Evolutionary conservation across 2,888 invertebrate genomes (phyloP), one percentile per base, ranked within the genome.

Genomic region (Aproaerema taeniolella): DNA sequence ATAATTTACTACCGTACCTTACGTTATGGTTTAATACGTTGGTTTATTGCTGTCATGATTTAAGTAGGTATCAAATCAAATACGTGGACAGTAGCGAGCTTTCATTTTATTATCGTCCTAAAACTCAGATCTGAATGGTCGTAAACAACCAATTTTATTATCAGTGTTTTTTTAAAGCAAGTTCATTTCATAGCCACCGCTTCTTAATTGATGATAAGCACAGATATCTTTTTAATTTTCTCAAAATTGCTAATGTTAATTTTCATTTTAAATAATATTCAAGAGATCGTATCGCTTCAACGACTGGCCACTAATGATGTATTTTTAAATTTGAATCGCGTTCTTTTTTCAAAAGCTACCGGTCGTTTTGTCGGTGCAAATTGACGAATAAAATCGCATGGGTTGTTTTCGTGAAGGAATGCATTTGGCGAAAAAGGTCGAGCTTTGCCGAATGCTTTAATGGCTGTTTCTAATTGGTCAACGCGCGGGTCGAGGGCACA

Each of bases 391-490:
- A 63, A 75, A 74, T 67, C 67, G 67, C 64, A 67, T 64, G 64
- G 63, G 62, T 69, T 56, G 71, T 69, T 74, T 76, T 72, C 77
- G 82, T 78, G 78, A 74, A 72, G 58, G 79, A 81, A 81, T 82
- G 82, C 78, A 65, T 58, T 58, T 65, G 61, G 60, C 67, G 66
- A 69, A 74, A 72, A 65, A 63, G 59, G 53, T 61, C 59, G 52
- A 58, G 49, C 61, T 61, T 42, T 76, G 61, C 58, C 69, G 61
- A 74, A 68, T 51, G 58, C 41, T 77, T 75, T 80, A 80, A 80
- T 79, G 71, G 72, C 59, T 75, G 77, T 74, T 63, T 72, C 83
- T 79, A 81, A 83, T 81, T 80, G 81, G 80, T 70, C 73, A 77
- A 66, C 67, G 62, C 58, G 57, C 55, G 49, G 69, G 65, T 67